Evolutionary conservation across 1,140 invertebrate genomes (phyloP).

Genomic region (Eumaeus atala): DNA sequence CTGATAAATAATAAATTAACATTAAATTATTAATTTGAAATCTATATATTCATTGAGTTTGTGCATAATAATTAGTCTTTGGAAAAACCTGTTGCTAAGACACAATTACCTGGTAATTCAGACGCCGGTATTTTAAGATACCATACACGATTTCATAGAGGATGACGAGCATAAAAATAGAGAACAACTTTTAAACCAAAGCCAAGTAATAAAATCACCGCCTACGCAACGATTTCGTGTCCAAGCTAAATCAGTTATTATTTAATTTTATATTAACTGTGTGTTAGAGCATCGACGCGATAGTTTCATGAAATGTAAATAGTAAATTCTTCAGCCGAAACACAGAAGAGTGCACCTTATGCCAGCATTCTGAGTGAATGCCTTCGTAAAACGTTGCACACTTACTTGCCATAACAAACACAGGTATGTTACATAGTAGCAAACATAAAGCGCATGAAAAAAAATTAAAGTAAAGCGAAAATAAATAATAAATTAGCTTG

Average conservation of each 20-base stretch:
- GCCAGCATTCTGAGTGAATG: constrained; percentile 56
- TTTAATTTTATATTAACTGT: constrained; percentile 17
- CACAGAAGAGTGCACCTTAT: constrained; percentile 51
- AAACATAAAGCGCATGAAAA: constrained; percentile 40
- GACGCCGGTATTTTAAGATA: constrained; percentile 15
- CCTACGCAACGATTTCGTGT: constrained; percentile 29
- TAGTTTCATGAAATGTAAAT: constrained; percentile 40
- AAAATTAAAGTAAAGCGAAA: constrained; percentile 61
- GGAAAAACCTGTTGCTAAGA: neutral
- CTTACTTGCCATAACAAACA: constrained; percentile 47
- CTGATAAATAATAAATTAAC: neutral
- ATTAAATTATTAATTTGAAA: constrained; percentile 11
- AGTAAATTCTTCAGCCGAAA: constrained; percentile 46
- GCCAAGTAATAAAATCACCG: constrained; percentile 37
- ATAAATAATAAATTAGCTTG: constrained; percentile 72
- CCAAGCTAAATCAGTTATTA: constrained; percentile 10
- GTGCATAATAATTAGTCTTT: too few relatives aligned
- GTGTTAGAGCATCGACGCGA: constrained; percentile 13
- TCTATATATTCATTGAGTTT: neutral
- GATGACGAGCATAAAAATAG: constrained; percentile 47
- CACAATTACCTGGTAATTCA: constrained; percentile 19
- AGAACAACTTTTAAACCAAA: constrained; percentile 64
- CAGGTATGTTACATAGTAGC: constrained; percentile 29
- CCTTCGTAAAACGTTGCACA: constrained; percentile 36
- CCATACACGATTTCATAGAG: constrained; percentile 30